Percentiles rank a stretch among this genome's conserved stretches.
Conservation (phyloP, 1,140 invertebrate species). For the Brachionus paranguensis region DNA sequence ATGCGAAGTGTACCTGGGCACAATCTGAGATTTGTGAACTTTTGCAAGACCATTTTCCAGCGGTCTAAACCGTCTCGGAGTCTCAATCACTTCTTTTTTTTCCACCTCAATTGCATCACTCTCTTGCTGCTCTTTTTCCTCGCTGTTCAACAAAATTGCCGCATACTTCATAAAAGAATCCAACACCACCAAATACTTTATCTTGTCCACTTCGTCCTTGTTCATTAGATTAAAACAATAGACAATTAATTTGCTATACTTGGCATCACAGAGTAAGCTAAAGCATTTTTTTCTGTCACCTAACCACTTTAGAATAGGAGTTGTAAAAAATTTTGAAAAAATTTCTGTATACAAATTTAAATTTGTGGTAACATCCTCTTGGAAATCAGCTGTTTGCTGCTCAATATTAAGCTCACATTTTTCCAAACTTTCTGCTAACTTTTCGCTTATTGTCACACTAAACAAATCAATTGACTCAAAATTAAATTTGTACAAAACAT, state of each 20-base stretch:
- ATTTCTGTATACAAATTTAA: not conserved
- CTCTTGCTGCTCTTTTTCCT: not conserved
- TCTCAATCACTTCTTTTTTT: not conserved
- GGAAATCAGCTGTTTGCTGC: not conserved
- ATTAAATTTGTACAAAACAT: conserved; percentile 13
- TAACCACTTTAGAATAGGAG: not conserved
- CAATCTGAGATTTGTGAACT: conserved; percentile 24
- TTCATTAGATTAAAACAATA: not conserved
- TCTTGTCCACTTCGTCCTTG: not conserved
- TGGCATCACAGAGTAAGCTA: not conserved
- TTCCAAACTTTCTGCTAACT: not conserved
- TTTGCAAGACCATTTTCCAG: not conserved
- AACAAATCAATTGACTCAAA: conserved; percentile 15
- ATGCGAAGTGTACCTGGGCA: not conserved
- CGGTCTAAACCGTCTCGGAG: not conserved
- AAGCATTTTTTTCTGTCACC: not conserved
- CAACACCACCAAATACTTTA: not conserved
- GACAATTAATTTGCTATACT: not conserved
- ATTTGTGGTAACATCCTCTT: not conserved
- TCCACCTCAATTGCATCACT: not conserved
- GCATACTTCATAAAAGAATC: conserved; percentile 15
- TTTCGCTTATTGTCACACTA: not conserved
- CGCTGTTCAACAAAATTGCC: not conserved
- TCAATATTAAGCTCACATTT: not conserved
- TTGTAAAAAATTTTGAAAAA: not conserved